These are phyloP conservation scores for Rhodinocichla rosea DNA, from an alignment of 2,113 vertebrate genomes.

Conservation along the genomic window DNA sequence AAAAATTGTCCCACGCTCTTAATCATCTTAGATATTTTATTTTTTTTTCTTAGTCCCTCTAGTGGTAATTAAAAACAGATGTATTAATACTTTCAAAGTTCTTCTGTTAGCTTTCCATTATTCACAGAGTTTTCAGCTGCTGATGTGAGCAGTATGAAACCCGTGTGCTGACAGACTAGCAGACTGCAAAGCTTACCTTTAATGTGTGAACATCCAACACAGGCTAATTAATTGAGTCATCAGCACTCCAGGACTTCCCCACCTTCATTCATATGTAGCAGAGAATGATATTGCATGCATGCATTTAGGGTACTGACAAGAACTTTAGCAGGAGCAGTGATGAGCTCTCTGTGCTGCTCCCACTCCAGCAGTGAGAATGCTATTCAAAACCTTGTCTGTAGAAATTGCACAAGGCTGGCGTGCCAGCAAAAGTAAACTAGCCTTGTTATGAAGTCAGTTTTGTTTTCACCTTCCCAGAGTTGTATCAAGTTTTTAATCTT, in stretches of 20 bases:
- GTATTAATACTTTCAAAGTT: not conserved
- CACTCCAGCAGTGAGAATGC: not conserved
- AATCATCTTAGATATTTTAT: not conserved
- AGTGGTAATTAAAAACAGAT: not conserved
- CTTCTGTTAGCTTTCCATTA: not conserved
- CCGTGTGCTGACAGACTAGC: not conserved
- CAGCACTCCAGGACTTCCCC: not conserved
- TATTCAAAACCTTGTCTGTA: not conserved
- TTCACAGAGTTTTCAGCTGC: not conserved
- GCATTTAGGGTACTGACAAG: not conserved
- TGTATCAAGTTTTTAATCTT: not conserved
- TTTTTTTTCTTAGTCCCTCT: not conserved
- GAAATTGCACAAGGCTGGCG: not conserved
- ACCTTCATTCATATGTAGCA: not conserved
- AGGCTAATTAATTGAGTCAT: not conserved
- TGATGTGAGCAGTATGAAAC: not conserved
- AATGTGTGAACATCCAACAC: not conserved
- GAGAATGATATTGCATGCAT: not conserved
- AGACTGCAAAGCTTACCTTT: not conserved
- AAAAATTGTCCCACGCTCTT: not conserved
- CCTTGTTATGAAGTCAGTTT: not conserved
- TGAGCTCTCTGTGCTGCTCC: not conserved
- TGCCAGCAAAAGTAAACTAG: not conserved
- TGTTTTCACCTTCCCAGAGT: not conserved
- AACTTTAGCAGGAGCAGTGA: not conserved